Percentiles rank a stretch among this genome's conserved stretches.
These are phyloP conservation scores for Pachymerium ferrugineum DNA, from an alignment of 2,888 invertebrate species.

Conservation along the genomic window DNA sequence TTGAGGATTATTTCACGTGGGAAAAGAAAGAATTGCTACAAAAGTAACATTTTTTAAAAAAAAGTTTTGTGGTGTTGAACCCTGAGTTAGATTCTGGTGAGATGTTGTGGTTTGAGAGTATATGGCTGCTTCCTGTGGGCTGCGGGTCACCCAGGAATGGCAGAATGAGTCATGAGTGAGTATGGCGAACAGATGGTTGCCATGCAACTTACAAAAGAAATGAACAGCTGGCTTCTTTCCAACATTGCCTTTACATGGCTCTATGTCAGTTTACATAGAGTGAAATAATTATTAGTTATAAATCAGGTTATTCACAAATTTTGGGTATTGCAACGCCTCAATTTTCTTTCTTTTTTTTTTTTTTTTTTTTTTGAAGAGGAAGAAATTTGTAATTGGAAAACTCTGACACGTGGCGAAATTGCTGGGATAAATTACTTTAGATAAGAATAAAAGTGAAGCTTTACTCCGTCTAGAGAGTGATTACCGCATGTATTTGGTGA, in stretches of 20 bases:
- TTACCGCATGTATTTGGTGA: too few relatives aligned
- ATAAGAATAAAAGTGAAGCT: too few relatives aligned
- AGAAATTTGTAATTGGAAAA: too few relatives aligned
- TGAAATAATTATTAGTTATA: conserved; percentile 1
- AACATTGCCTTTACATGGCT: background rate
- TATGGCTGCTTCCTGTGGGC: conserved; percentile 25
- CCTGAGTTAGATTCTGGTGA: conserved; percentile 1
- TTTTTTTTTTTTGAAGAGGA: too few relatives aligned
- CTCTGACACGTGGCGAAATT: too few relatives aligned
- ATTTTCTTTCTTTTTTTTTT: too few relatives aligned
- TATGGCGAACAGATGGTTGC: conserved; percentile 25
- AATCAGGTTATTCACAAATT: background rate
- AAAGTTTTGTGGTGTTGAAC: background rate
- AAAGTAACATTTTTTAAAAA: too few relatives aligned
- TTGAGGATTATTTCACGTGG: background rate
- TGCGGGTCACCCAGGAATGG: conserved; percentile 27
- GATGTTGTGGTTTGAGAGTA: background rate
- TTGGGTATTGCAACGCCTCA: too few relatives aligned
- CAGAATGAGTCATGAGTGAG: background rate
- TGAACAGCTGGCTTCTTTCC: conserved; percentile 25
- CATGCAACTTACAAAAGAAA: conserved; percentile 22
- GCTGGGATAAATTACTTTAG: too few relatives aligned
- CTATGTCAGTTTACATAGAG: background rate
- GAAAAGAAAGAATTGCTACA: background rate
- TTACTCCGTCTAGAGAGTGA: too few relatives aligned